These are phyloP conservation scores for Kryphioiulus occultus DNA, from an alignment of 2,888 invertebrate genomes.

Conservation along the genomic window DNA sequence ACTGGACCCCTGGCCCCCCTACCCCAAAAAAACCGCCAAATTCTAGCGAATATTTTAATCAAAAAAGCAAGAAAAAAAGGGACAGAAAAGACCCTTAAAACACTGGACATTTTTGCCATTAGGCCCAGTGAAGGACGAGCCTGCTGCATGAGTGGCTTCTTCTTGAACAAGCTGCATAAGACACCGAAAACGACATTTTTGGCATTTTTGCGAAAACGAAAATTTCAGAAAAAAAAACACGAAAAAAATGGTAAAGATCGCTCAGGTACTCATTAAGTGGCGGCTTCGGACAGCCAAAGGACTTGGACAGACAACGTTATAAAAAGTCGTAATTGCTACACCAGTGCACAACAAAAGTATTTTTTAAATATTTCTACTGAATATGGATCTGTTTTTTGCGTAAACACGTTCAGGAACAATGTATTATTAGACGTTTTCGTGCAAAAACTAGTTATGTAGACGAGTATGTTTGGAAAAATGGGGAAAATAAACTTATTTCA, in stretches of 20 bases:
- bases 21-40: not conserved
- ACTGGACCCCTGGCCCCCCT: not conserved
- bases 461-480: no score
- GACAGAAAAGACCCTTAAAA: not conserved
- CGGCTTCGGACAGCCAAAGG: not conserved
- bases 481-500: no score
- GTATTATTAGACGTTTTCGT: no score
- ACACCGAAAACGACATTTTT: slow-evolving; percentile 15
- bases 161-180: not conserved
- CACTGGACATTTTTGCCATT: slow-evolving; percentile 1
- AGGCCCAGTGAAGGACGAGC: not conserved
- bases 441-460: no score
- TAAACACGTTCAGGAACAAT: no score
- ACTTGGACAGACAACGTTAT: not conserved
- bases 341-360: no score
- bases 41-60: not conserved
- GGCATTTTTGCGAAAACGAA: not conserved
- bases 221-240: not conserved
- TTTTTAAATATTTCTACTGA: no score
- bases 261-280: not conserved
- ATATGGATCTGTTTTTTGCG: no score
- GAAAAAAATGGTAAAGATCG: not conserved
- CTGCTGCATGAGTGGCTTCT: not conserved
- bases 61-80: not conserved
- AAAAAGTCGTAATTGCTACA: not conserved